Percentiles rank a stretch among this genome's conserved stretches.
These are phyloP conservation scores for Druon quercuslanigerum DNA, from an alignment of 1,140 invertebrate genomes.

Conservation along the genomic window DNA sequence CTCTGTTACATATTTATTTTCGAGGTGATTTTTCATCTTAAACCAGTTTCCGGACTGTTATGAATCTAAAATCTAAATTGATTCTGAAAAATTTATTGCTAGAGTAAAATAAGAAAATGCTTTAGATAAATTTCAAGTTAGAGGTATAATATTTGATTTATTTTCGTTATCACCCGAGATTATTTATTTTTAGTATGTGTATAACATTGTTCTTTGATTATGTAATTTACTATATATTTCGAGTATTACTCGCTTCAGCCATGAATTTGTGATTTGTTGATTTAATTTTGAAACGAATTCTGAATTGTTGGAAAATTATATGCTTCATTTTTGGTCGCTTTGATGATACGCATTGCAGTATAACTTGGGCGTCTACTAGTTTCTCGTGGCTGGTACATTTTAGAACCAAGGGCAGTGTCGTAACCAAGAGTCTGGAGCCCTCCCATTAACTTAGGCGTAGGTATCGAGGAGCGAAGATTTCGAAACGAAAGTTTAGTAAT, in stretches of 20 bases:
- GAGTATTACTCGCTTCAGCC: too few relatives aligned
- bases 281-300: too few relatives aligned
- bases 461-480: background rate
- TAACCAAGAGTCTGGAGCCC: background rate
- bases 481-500: background rate
- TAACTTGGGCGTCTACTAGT: slow-evolving; percentile 15
- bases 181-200: too few relatives aligned
- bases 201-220: too few relatives aligned
- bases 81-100: too few relatives aligned
- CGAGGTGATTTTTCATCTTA: background rate
- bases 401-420: slow-evolving; percentile 9
- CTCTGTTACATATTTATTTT: background rate
- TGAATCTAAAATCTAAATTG: too few relatives aligned
- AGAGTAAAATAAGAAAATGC: too few relatives aligned
- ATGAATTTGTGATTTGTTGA: too few relatives aligned
- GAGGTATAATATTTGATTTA: too few relatives aligned
- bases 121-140: too few relatives aligned
- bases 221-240: too few relatives aligned
- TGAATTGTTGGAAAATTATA: background rate
- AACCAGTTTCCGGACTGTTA: background rate
- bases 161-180: too few relatives aligned
- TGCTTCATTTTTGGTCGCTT: background rate
- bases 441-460: background rate
- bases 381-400: slow-evolving; percentile 30
- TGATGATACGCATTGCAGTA: background rate